Percentiles rank a stretch among this genome's conserved stretches.
Evolutionary conservation across 2,113 vertebrate genomes (phyloP).

Genomic region (Mesitornis unicolor): DNA sequence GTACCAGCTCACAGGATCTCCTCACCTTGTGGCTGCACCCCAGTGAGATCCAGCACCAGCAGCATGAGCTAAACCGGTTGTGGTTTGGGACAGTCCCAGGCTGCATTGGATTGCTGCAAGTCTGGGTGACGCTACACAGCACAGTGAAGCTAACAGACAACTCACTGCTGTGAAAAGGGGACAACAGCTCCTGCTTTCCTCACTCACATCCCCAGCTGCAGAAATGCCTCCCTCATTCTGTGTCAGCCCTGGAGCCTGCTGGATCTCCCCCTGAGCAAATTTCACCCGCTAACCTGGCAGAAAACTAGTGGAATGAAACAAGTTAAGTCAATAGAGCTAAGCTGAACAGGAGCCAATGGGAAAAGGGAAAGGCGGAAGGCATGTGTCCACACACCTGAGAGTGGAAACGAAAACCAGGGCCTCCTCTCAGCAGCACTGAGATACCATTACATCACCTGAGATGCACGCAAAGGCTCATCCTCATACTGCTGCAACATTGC

Average conservation of each 20-base stretch:
- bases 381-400: not conserved
- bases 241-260: not conserved
- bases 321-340: not conserved
- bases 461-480: not conserved
- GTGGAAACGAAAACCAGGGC: not conserved
- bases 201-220: not conserved
- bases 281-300: not conserved
- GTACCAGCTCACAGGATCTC: not conserved
- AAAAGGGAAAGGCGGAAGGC: not conserved
- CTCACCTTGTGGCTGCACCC: rapidly evolving
- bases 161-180: not conserved
- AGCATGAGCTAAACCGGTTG: not conserved
- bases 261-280: not conserved
- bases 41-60: not conserved
- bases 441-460: not conserved
- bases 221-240: not conserved
- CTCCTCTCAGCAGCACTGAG: not conserved
- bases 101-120: not conserved
- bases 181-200: not conserved
- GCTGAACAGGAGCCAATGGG: not conserved
- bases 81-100: not conserved
- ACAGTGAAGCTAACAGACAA: not conserved
- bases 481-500: not conserved
- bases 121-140: not conserved
- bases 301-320: not conserved